These are phyloP conservation scores for Pitta sordida DNA, from an alignment of 2,113 vertebrate species.

Conservation along the genomic window DNA sequence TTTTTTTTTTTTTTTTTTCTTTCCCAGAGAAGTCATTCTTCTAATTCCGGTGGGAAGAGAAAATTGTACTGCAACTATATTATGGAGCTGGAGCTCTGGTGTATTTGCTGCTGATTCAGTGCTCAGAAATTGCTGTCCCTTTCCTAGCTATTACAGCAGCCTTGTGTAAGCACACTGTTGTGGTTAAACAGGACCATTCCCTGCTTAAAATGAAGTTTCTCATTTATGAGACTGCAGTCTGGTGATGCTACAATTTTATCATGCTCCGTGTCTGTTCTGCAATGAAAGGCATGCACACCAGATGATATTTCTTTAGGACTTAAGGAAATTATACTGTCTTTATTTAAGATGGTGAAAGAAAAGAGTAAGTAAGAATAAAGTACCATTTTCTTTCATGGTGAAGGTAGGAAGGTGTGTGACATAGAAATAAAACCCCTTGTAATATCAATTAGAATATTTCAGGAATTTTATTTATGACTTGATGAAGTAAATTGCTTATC, in stretches of 20 bases:
- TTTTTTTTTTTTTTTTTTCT: neutral
- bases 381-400: neutral
- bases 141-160: neutral
- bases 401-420: neutral
- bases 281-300: neutral
- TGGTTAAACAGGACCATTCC: neutral
- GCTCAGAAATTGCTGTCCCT: neutral
- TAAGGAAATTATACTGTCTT: neutral
- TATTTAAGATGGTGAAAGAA: neutral
- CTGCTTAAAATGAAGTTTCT: conserved; percentile 7
- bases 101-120: neutral
- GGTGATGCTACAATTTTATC: neutral
- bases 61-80: neutral
- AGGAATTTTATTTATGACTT: neutral
- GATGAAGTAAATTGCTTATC: neutral
- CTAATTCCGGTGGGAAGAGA: neutral
- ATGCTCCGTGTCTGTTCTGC: neutral
- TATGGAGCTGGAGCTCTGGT: neutral
- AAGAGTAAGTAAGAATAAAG: neutral
- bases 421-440: neutral
- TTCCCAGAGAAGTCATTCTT: neutral
- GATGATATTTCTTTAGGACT: neutral
- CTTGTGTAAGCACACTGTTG: neutral
- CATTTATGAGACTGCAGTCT: neutral
- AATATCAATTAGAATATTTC: neutral